Conservation (phyloP, 2,888 invertebrate genomes). For the Schizaphis graminum region DNA sequence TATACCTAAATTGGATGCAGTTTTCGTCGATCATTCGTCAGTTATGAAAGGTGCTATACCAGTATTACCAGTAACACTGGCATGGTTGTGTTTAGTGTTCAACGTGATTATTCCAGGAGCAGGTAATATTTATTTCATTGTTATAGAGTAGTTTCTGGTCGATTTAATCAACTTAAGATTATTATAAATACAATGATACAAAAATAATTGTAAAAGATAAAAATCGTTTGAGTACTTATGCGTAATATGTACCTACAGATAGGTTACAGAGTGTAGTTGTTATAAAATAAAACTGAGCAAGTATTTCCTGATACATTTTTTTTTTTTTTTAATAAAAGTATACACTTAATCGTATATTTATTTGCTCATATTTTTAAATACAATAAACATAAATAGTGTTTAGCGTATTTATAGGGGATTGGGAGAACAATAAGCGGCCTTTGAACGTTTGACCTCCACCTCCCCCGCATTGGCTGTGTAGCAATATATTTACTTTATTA, state of each 20-base stretch:
- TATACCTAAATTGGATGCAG: slow-evolving; percentile 82
- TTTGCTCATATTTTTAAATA: neutral
- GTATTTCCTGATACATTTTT: neutral
- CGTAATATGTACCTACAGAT: neutral
- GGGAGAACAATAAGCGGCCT: neutral
- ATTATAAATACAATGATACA: neutral
- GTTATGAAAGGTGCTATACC: slow-evolving; percentile 94
- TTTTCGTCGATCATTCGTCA: slow-evolving; percentile 83
- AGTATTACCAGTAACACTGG: slow-evolving; percentile 86
- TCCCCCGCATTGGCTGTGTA: neutral
- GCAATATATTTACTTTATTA: neutral
- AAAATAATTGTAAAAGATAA: neutral
- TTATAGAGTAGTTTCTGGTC: neutral
- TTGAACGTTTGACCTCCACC: neutral
- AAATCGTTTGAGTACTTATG: neutral
- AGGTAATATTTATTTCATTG: slow-evolving; percentile 73
- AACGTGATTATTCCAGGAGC: slow-evolving; percentile 84
- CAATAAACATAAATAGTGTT: neutral
- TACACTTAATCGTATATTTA: neutral
- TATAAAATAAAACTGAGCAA: neutral
- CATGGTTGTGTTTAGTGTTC: slow-evolving; percentile 88
- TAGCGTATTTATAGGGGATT: neutral
- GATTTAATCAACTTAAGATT: neutral
- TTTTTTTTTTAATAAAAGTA: neutral
- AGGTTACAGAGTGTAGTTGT: neutral